Evolutionary conservation across 2,113 vertebrate species (phyloP).

Genomic region (Cynopterus brachyotis): DNA sequence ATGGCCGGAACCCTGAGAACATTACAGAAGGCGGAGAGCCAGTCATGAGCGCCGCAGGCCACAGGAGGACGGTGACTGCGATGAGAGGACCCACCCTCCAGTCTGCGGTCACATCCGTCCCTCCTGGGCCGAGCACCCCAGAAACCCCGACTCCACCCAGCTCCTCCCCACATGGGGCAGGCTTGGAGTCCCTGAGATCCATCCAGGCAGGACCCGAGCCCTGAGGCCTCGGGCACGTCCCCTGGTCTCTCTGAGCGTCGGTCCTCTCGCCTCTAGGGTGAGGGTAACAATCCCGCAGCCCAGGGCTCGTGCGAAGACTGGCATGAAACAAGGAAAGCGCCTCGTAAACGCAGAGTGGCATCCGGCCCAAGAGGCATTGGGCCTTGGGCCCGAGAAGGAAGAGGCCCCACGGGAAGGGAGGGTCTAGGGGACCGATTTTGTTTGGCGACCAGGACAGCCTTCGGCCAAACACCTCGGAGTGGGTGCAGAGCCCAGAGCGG

Average conservation of each 20-base stretch:
- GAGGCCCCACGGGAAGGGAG: not conserved
- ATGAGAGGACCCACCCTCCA: not conserved
- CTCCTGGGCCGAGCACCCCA: accelerated
- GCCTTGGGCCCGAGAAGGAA: not conserved
- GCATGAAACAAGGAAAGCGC: not conserved
- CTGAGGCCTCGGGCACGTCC: not conserved
- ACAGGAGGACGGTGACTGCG: too few species aligned
- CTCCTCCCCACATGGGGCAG: accelerated
- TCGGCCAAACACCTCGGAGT: not conserved
- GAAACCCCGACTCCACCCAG: not conserved
- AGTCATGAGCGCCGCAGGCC: not conserved
- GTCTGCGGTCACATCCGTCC: not conserved
- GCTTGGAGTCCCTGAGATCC: accelerated
- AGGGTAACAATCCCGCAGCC: not conserved
- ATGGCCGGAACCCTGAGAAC: not conserved
- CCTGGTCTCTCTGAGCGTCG: not conserved
- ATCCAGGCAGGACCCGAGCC: not conserved
- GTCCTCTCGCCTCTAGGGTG: not conserved
- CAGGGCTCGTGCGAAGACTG: not conserved
- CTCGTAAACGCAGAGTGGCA: not conserved
- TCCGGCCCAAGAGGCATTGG: not conserved
- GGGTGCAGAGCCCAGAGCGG: not conserved
- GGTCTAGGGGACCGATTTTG: not conserved
- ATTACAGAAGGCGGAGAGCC: not conserved
- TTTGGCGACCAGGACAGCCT: not conserved